These are phyloP conservation scores for Chamaetylas fuelleborni DNA, from an alignment of 2,113 vertebrate species.

Conservation along the genomic window DNA sequence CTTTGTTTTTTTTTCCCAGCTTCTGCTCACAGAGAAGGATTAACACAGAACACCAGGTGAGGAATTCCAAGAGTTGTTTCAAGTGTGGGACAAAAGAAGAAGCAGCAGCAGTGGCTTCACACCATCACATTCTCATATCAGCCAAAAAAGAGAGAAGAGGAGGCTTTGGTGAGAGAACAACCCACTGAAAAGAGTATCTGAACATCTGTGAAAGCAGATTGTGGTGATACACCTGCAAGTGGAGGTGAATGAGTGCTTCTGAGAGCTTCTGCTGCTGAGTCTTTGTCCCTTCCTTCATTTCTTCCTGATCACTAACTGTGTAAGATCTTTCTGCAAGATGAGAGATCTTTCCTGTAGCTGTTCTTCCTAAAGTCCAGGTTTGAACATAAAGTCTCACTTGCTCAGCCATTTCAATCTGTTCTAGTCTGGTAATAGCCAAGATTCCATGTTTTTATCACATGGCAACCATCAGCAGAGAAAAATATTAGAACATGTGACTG, in stretches of 20 bases:
- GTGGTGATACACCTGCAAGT: not conserved
- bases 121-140: not conserved
- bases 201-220: not conserved
- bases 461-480: not conserved
- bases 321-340: conserved; percentile 20
- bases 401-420: not conserved
- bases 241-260: not conserved
- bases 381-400: not conserved
- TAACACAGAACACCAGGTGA: conserved; percentile 1
- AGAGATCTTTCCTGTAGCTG: conserved; percentile 43
- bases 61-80: not conserved
- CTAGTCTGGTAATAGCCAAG: not conserved
- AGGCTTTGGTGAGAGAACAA: conserved; percentile 2
- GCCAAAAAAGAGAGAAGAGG: conserved; percentile 19
- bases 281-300: not conserved
- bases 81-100: not conserved
- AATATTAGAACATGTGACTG: not conserved
- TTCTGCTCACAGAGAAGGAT: conserved; percentile 46
- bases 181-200: not conserved
- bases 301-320: not conserved
- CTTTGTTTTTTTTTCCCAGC: conserved; percentile 49
- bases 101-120: conserved; percentile 14
- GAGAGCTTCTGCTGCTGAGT: conserved; percentile 10
- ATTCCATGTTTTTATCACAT: not conserved
- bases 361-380: conserved; percentile 18